These are phyloP conservation scores for Ictinia mississippiensis DNA, from an alignment of 2,797 vertebrate genomes.

Conservation along the genomic window DNA sequence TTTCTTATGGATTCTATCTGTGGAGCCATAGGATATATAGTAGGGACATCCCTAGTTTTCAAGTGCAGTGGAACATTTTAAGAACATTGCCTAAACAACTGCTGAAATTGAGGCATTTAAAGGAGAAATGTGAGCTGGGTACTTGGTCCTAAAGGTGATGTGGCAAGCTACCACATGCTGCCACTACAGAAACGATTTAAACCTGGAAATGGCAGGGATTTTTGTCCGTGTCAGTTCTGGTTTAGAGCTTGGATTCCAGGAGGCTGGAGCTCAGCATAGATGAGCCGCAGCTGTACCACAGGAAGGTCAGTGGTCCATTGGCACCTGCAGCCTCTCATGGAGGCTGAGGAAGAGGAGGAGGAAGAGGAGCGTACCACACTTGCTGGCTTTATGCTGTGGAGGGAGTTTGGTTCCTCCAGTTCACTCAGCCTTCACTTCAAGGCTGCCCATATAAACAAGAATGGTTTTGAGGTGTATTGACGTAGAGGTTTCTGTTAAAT, in stretches of 20 bases:
- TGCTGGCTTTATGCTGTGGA: rapidly evolving
- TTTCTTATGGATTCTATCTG: not conserved
- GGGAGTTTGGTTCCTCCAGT: not conserved
- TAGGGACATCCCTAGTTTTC: not conserved
- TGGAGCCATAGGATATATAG: not conserved
- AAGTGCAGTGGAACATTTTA: not conserved
- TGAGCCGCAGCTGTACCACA: no score
- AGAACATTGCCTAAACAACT: not conserved
- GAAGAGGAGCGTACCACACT: not conserved
- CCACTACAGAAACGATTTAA: not conserved
- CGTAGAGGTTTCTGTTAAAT: not conserved
- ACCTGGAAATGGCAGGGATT: not conserved
- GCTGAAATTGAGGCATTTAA: not conserved
- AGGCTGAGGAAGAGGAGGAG: not conserved
- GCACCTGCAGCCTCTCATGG: not conserved
- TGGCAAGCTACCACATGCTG: not conserved
- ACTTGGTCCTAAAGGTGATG: not conserved
- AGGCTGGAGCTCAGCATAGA: not conserved
- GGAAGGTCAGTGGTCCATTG: no score
- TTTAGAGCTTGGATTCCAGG: not conserved
- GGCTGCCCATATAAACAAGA: not conserved
- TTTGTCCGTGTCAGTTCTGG: not conserved
- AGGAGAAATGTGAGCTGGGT: not conserved
- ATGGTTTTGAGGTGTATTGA: no score
- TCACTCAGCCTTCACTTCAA: not conserved